A percentile compares a stretch with the other conserved stretches of the same genome.
These are phyloP conservation scores for Hestina assimilis DNA, from an alignment of 1,140 invertebrate species.

Conservation along the genomic window DNA sequence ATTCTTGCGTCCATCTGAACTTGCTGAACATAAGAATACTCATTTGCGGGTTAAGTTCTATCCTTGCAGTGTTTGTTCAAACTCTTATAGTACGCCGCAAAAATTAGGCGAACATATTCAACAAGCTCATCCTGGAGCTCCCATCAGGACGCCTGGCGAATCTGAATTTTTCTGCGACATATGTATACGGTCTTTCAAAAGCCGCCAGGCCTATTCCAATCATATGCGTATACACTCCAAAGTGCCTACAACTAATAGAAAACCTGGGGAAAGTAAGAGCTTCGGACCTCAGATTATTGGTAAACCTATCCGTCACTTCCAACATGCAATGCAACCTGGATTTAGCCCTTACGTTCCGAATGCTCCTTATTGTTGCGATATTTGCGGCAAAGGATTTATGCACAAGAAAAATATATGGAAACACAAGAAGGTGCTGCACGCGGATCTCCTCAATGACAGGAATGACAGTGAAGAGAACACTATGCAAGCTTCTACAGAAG, in stretches of 20 bases:
- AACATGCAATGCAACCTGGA: constrained; percentile 52
- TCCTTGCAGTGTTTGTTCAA: constrained; percentile 80
- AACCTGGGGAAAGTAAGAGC: constrained; percentile 56
- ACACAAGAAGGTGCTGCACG: constrained; percentile 76
- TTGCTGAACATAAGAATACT: constrained; percentile 82
- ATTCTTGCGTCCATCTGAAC: constrained; percentile 79
- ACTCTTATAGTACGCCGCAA: constrained; percentile 80
- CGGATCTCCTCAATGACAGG: constrained; percentile 62
- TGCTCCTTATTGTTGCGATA: constrained; percentile 78
- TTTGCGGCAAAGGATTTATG: constrained; percentile 80
- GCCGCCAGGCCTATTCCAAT: constrained; percentile 75
- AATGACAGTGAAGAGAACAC: constrained; percentile 67
- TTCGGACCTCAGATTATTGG: constrained; percentile 66
- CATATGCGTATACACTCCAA: constrained; percentile 78
- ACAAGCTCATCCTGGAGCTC: constrained; percentile 56
- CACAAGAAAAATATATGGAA: constrained; percentile 79
- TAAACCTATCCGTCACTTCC: constrained; percentile 62
- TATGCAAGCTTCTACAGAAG: constrained; percentile 72
- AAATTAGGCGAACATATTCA: constrained; percentile 79
- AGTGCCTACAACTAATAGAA: constrained; percentile 70
- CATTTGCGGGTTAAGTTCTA: constrained; percentile 84
- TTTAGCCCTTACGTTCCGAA: constrained; percentile 60
- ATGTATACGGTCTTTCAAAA: constrained; percentile 74
- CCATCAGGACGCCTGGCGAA: constrained; percentile 32
- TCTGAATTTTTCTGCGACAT: constrained; percentile 72